Base-by-base conservation (phyloP, 2,797 vertebrate genomes). In the Premnoplex brunnescens region DNA sequence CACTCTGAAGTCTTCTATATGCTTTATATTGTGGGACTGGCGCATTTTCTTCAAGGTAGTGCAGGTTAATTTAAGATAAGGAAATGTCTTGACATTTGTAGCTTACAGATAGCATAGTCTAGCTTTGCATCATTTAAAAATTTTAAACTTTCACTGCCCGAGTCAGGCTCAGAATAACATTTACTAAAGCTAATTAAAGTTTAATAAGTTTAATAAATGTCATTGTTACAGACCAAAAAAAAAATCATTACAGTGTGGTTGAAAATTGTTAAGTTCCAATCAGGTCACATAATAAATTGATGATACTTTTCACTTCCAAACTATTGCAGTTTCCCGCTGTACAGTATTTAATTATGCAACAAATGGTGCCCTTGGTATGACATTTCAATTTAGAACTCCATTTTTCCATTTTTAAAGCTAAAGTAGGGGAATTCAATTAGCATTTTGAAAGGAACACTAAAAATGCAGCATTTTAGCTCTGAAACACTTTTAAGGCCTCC, bases 141-240 rank as follows among this genome's bases (percentile, higher is more conserved):
- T 98, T 97, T 98, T 96, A 98, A 98, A 97, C 96, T 93, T 97
- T 97, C 93, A 88, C 96, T 97, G 96, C 96, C 96, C 96, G 98
- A 97, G 96, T 97, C 93, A 97, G 97, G 89, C 92, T 85, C 76
- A 95, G 97, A 98, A 97, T 98, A 98, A 97, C 98, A 96, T 98
- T 98, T 98, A 96, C 98, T 98, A 98, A 97, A 98, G 98, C 98
- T 98, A 98, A 99, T 98, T 98, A 99, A 99, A 98, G 98, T 99
- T 99, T 98, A 98, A 99, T 99, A 98, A 98, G 98, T 98, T 99
- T 99, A 98, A 98, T 98, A 98, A 98, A 98, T 98, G 98, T 97
- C 97, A 98, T 98, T 97, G 98, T 98, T 98, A 98, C 91, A 43
- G 98, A 98, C 86, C 32, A 67, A 97, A 98, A 98, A 98, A 97